Base-by-base conservation (phyloP, 2,888 invertebrate species). In the Lepidonotus clava region DNA sequence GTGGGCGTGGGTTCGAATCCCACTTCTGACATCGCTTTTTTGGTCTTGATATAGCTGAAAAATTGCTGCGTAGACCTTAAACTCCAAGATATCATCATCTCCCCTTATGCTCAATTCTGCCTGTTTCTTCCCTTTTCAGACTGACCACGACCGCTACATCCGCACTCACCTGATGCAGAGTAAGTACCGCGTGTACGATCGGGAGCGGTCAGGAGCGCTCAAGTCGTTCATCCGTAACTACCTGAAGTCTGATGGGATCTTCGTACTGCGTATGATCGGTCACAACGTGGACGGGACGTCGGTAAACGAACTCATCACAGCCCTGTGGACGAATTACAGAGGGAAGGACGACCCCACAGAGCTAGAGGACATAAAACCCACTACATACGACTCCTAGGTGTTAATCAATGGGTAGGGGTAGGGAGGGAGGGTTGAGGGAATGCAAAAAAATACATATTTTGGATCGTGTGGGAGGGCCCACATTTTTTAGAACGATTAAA, bases 161-260 rank as follows among this genome's bases (percentile, higher is more conserved):
- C 41, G 80, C 0, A 28, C 21, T 28, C 80, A 80, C 46, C 46
- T 80, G 28, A 2, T 80, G 28, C 80, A 80, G 21, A 80, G 51
- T 18, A 21, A 32, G 28, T 51, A 80, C 46, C 51, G 51, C 5
- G 28, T 8, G 1, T 66, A 21, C 8, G 51, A 41, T 14, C 46
- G 24, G 6, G 80, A 80, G 4, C 24, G 46, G 41, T 32, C 24
- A 14, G 80, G 80, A 21, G 53, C 56, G 0, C 67, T 71, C 51
- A n/a, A 51, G 2, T 0, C 5, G 71, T 71, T 85, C 71, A 91
- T 92, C 40, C 4, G 38, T 8, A 24, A 53, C 53, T 86, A 86
- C 61, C 77, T 86, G 0, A 21, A 61, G n/a, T 11, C 77, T 5
- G 86, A 86, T 32, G 86, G 86, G 14, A 61, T 86, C 56, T 86